phyloP scores from a whole-genome alignment of 1,140 invertebrate genomes.

The Copidosoma floridanum region DNA sequence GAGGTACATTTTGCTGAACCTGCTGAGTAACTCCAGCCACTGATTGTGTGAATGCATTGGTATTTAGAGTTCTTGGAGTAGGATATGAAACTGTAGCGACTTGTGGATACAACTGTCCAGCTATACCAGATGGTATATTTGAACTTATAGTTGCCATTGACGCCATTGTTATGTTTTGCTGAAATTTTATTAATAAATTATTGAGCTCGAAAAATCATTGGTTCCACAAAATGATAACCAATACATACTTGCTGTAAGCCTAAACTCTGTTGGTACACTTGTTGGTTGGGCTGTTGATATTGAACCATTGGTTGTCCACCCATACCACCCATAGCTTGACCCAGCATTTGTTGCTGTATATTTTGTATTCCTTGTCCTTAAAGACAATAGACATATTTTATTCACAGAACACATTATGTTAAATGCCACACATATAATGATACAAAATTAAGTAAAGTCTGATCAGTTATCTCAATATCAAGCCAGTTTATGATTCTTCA shows the following conservation, averaged over 20 bases:
- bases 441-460: too few species aligned
- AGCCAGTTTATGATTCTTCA: too few species aligned
- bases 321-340: conserved; percentile 58
- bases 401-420: too few species aligned
- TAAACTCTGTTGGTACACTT: conserved; percentile 61
- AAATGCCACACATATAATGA: too few species aligned
- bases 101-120: conserved; percentile 62
- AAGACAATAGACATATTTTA: too few species aligned
- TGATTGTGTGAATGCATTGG: conserved; percentile 66
- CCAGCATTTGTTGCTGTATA: conserved; percentile 61
- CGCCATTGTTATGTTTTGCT: conserved; percentile 55
- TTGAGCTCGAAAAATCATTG: conserved; percentile 32
- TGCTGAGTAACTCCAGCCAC: conserved; percentile 50
- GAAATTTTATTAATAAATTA: conserved; percentile 41
- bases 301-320: conserved; percentile 60
- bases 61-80: conserved; percentile 67
- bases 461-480: too few species aligned
- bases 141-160: conserved; percentile 56
- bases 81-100: conserved; percentile 69
- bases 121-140: conserved; percentile 55
- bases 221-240: too few species aligned
- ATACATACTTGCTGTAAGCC: conserved; percentile 56
- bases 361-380: conserved; percentile 57
- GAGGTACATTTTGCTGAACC: conserved; percentile 52
- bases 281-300: conserved; percentile 61